Percentiles rank a stretch among this genome's conserved stretches.
Evolutionary conservation across 2,797 vertebrate species (phyloP).

Genomic region (Clarias platycephalus): DNA sequence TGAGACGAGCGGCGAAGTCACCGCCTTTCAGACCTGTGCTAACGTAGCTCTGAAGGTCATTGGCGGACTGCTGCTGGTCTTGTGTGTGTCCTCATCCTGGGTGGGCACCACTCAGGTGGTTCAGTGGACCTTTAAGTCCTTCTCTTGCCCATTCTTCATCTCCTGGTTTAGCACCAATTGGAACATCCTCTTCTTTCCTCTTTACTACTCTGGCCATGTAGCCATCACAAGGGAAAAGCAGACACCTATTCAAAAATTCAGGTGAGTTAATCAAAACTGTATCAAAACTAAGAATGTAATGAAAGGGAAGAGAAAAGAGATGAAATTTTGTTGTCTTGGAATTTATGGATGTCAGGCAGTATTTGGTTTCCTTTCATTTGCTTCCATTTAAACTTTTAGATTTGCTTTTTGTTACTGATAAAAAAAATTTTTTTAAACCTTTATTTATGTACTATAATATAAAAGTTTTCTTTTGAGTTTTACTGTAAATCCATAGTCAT

Average conservation of each 20-base stretch:
- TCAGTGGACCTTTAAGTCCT: constrained; percentile 96
- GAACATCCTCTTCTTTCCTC: constrained; percentile 98
- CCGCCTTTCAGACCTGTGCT: constrained; percentile 82
- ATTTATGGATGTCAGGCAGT: background rate
- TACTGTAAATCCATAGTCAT: background rate
- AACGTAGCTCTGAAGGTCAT: constrained; percentile 84
- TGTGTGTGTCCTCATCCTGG: constrained; percentile 96
- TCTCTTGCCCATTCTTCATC: constrained; percentile 99
- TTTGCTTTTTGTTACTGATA: background rate
- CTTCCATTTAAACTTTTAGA: background rate
- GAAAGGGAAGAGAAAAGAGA: background rate
- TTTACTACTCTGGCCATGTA: constrained; percentile 94
- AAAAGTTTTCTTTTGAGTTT: background rate
- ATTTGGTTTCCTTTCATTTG: background rate
- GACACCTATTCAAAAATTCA: constrained; percentile 94
- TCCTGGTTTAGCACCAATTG: constrained; percentile 99
- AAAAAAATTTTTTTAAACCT: background rate
- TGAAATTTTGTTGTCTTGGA: background rate
- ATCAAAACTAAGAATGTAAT: background rate
- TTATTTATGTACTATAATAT: background rate
- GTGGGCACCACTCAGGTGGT: constrained; percentile 97
- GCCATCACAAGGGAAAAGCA: constrained; percentile 90
- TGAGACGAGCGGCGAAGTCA: constrained; percentile 79
- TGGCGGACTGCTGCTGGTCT: constrained; percentile 90
- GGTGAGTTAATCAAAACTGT: constrained; percentile 69